Evolutionary conservation across 2,797 vertebrate genomes (phyloP).

Genomic region (Chrosomus eos): DNA sequence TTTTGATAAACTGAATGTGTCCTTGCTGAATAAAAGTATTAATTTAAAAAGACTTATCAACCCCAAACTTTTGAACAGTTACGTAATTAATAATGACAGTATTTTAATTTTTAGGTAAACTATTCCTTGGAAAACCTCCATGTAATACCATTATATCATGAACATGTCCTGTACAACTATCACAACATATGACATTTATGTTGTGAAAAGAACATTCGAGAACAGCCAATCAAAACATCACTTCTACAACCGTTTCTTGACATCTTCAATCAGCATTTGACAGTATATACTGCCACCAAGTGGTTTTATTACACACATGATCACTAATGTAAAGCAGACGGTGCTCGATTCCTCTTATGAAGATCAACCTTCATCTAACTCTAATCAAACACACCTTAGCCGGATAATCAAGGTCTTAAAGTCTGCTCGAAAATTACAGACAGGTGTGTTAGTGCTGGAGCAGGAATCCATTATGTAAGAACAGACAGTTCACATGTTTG

Average conservation of each 20-base stretch:
- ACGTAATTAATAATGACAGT: too few relatives aligned
- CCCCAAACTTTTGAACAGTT: too few relatives aligned
- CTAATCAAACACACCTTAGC: constrained; percentile 30
- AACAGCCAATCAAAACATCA: not conserved
- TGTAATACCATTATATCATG: not conserved
- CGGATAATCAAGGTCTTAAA: constrained; percentile 17
- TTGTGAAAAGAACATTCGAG: not conserved
- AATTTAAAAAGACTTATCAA: too few relatives aligned
- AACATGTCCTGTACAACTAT: not conserved
- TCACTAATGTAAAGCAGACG: not conserved
- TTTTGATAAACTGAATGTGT: too few relatives aligned
- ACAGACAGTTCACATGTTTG: constrained; percentile 5
- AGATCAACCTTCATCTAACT: constrained; percentile 10
- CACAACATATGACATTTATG: not conserved
- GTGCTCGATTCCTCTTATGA: not conserved
- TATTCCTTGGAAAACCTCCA: not conserved
- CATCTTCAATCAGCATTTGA: constrained; percentile 20
- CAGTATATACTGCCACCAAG: constrained; percentile 36
- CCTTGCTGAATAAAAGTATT: too few relatives aligned
- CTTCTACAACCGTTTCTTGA: not conserved
- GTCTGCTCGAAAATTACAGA: constrained; percentile 8
- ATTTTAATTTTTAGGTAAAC: not conserved
- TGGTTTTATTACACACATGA: constrained; percentile 16
- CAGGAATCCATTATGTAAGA: constrained; percentile 8
- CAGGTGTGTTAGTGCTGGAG: constrained; percentile 31